A percentile compares a stretch with the other conserved stretches of the same genome.
These are phyloP conservation scores for Limnephilus rhombicus DNA, from an alignment of 2,888 invertebrate species.

Conservation along the genomic window DNA sequence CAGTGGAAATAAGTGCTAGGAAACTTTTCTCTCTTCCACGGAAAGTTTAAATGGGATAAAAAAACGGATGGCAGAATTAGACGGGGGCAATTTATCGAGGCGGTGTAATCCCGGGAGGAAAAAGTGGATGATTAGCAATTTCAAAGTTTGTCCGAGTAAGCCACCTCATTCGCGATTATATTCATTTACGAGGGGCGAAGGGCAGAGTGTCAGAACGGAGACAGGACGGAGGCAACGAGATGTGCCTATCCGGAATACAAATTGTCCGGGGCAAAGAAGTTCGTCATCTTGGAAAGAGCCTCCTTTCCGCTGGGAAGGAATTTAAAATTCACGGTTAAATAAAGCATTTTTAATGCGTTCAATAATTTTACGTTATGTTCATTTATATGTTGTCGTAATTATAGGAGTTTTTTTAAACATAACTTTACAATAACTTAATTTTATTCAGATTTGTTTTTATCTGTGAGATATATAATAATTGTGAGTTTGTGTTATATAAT, in stretches of 20 bases:
- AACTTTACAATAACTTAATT: too few relatives aligned
- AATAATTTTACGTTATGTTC: background rate
- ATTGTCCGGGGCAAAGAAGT: background rate
- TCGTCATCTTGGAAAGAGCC: background rate
- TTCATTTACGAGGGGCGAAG: constrained; percentile 29
- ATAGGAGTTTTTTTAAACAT: too few relatives aligned
- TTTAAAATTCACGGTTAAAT: background rate
- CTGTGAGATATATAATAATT: too few relatives aligned
- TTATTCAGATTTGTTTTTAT: too few relatives aligned
- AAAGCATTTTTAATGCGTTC: background rate
- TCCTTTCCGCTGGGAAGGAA: background rate
- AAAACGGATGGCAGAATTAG: constrained; percentile 51
- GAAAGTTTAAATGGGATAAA: constrained; percentile 47
- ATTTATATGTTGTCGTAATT: too few relatives aligned
- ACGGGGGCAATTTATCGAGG: constrained; percentile 52
- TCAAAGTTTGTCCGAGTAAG: constrained; percentile 51
- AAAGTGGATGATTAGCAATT: constrained; percentile 57
- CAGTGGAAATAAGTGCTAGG: background rate
- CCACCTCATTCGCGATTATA: constrained; percentile 42
- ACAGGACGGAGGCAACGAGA: background rate
- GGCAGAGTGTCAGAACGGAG: background rate
- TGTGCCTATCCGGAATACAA: constrained; percentile 14
- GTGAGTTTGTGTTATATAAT: too few relatives aligned
- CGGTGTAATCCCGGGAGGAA: constrained; percentile 43
- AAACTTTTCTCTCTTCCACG: constrained; percentile 28